Base-by-base conservation (phyloP, 2,888 invertebrate genomes). In the Netelia inedita region DNA sequence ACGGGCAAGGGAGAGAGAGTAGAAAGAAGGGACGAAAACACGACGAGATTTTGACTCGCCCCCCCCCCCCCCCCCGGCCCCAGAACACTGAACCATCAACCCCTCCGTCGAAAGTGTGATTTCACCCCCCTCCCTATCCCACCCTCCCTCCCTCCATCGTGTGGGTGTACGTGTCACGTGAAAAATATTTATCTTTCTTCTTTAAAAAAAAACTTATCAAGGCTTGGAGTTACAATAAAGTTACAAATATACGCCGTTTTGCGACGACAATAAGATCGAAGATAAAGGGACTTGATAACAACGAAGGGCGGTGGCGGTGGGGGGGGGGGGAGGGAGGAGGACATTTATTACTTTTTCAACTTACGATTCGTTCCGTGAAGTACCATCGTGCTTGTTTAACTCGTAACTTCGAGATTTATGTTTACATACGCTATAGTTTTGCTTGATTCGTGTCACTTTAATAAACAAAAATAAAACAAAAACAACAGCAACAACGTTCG, bases 301-400 rank as follows among this genome's bases (percentile, higher is more conserved):
- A 14, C 14, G 21, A 16, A 41, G 6, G 46, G 21, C 35, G 50
- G 28, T 11, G 46, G 21, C 35, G 50, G 28, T 11, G 10, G 53
- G 28, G 28, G 75, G 28, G 14, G 75, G 2, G 35, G 23, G 19
- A 43, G 19, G 10, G 5, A 41, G 41, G 19, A 21, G 71, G 71
- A 75, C 57, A 79, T 75, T 79, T 21, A 83, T 79, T 74, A 69
- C 46, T 79, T 74, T 61, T 41, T 80, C 83, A 86, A 93, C 93
- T 93, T 93, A 93, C 93, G 93, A 90, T 93, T 93, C 81, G 92
- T 91, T 89, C 92, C 93, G 92, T 93, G 93, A 78, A 93, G 92
- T 85, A 93, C 93, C 93, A 93, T 93, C 90, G 90, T 92, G 92
- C 82, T 85, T 75, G 86, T 84, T 75, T 35, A 61, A 76, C 73